Evolutionary conservation across 1,140 invertebrate genomes (phyloP).

Genomic region (Bombus ignitus): DNA sequence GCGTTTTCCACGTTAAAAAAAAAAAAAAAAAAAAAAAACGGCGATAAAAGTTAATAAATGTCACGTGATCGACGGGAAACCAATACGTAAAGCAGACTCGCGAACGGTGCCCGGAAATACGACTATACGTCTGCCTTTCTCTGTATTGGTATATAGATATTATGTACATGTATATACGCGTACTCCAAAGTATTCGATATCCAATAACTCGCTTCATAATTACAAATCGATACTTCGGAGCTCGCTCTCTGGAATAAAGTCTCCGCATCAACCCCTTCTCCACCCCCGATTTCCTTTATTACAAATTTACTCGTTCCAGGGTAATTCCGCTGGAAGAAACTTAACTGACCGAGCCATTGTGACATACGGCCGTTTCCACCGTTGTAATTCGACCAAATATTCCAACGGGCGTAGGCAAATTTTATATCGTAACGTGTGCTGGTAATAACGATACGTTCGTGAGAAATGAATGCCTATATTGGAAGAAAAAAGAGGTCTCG

Average conservation of each 20-base stretch:
- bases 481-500: background rate
- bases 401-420: background rate
- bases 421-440: background rate
- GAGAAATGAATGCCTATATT: background rate
- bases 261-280: background rate
- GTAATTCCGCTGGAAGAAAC: conserved; percentile 17
- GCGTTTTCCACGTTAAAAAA: background rate
- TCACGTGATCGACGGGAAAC: conserved; percentile 25
- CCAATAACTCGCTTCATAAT: conserved; percentile 49
- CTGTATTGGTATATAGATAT: background rate
- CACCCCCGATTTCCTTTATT: conserved; percentile 15
- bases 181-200: conserved; percentile 42
- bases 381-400: conserved; percentile 5
- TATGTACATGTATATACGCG: conserved; percentile 4
- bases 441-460: background rate
- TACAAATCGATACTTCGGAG: conserved; percentile 37
- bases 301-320: conserved; percentile 25
- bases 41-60: conserved; percentile 32
- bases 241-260: conserved; percentile 29
- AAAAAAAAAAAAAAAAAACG: background rate
- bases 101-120: conserved; percentile 2
- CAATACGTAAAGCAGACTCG: conserved; percentile 9
- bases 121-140: background rate
- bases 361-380: background rate
- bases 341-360: conserved; percentile 6